Base-by-base conservation (phyloP, 2,113 vertebrate genomes). In the Prochilodus magdalenae region DNA sequence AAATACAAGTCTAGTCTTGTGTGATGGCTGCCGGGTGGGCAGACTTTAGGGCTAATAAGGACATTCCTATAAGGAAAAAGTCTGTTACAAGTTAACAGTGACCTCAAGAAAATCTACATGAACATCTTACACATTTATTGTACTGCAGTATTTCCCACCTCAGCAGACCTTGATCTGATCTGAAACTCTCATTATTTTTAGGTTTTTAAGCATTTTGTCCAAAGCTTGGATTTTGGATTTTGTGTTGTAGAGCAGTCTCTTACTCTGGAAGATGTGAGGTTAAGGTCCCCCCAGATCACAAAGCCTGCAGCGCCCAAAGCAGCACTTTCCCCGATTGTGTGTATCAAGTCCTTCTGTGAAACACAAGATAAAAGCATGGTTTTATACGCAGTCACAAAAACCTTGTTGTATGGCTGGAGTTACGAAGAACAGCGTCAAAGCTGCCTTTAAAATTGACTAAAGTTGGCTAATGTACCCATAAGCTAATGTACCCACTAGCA, bases 221-320 rank as follows among this genome's bases (percentile, higher is more conserved):
- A n/a, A n/a, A n/a, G n/a, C n/a, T n/a, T n/a, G n/a, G n/a, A n/a
- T n/a, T n/a, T n/a, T n/a, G n/a, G n/a, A n/a, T n/a, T n/a, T n/a
- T n/a, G n/a, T n/a, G n/a, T n/a, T 51, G 49, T 16, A 16, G 49
- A 16, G 49, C 16, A 51, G 44, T 24, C 51, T 88, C 93, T 89
- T 89, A 96, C 91, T 89, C 91, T 89, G 75, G 93, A 95, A 26
- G 91, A 93, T 77, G 92, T 95, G 90, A 95, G 92, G 91, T 94
- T 95, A 67, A 91, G 90, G 85, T 95, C 94, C 65, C 90, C 87
- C 93, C 94, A 97, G 79, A 95, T 93, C 86, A 95, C 92, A 83
- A 95, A 88, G 16, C 93, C 95, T 44, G 93, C 91, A 59, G 94
- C 90, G 84, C 96, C 95, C 81, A 97, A 82, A 14, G 93, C 95